These are phyloP conservation scores for Vireo griseus DNA, from an alignment of 2,797 vertebrate species.

Conservation along the genomic window DNA sequence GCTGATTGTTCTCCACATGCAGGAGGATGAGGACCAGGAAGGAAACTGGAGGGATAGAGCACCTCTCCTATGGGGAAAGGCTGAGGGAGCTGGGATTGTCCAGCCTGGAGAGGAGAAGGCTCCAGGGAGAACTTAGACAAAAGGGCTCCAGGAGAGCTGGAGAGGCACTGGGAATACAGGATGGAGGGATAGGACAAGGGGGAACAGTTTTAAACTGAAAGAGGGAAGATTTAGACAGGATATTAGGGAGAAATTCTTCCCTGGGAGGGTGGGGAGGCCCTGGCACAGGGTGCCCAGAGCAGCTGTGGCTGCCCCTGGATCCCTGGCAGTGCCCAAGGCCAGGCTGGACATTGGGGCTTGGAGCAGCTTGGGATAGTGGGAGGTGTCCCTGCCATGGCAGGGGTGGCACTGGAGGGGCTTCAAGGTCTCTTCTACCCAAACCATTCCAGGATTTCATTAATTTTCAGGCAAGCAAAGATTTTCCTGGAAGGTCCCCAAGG, in stretches of 20 bases:
- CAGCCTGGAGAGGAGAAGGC: not conserved
- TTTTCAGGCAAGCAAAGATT: too few relatives aligned
- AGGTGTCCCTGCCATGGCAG: not conserved
- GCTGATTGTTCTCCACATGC: fast-evolving
- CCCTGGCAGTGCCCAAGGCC: not conserved
- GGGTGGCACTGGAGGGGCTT: too few relatives aligned
- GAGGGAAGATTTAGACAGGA: not conserved
- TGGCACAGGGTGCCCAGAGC: not conserved
- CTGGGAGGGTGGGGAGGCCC: not conserved
- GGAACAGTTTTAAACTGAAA: not conserved
- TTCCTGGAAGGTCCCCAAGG: not conserved
- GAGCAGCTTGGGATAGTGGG: not conserved
- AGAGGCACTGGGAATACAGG: not conserved
- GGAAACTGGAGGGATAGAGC: not conserved
- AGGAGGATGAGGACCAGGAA: not conserved
- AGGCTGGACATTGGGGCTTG: not conserved
- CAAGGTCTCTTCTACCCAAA: not conserved
- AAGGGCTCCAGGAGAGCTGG: not conserved
- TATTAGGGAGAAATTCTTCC: not conserved
- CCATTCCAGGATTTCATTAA: not conserved
- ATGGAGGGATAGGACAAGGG: not conserved
- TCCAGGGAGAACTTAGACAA: not conserved
- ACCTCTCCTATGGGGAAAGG: not conserved
- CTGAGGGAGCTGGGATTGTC: not conserved
- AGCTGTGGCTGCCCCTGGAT: not conserved